Base-by-base conservation (phyloP, 1,140 invertebrate genomes). In the Conopomorpha cramerella region DNA sequence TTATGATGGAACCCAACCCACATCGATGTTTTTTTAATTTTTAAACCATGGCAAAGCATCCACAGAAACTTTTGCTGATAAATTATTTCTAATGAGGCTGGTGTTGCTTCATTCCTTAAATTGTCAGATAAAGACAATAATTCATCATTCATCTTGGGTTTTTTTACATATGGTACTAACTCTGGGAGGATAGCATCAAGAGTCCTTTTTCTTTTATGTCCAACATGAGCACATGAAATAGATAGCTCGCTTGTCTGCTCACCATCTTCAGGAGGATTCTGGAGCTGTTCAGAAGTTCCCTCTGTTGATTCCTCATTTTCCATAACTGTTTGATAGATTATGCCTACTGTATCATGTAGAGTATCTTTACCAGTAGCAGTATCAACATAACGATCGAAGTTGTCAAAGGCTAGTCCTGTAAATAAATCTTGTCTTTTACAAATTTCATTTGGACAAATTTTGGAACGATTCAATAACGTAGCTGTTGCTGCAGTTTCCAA, bases 301-400 rank as follows among this genome's bases (percentile, higher is more conserved):
- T n/a, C n/a, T n/a, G n/a, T n/a, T n/a, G n/a, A n/a, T n/a, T n/a
- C n/a, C n/a, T n/a, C n/a, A n/a, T n/a, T n/a, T n/a, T n/a, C n/a
- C n/a, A n/a, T n/a, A n/a, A n/a, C n/a, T n/a, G n/a, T 46, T 52
- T 77, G 68, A 35, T 55, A 72, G 29, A 64, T 66, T 8, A 79
- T 76, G 4, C 73, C 71, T 2, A 78, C 70, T 3, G 65, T 79
- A 27, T 78, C 77, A 41, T 78, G 66, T 32, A 79, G 19, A 3
- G 70, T 79, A 38, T 70, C 64, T 44, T 68, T 74, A 14, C 74
- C 72, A 40, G 16, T 51, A 11, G 35, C 10, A 11, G 72, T 78
- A 29, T 79, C 64, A 10, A 66, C 65, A 29, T 49, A 70, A 1
- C 66, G 41, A 46, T 79, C 73, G 35, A 60, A 79, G 52, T 77